Conservation (phyloP, 1,140 invertebrate species). For the Nasonia giraulti region DNA sequence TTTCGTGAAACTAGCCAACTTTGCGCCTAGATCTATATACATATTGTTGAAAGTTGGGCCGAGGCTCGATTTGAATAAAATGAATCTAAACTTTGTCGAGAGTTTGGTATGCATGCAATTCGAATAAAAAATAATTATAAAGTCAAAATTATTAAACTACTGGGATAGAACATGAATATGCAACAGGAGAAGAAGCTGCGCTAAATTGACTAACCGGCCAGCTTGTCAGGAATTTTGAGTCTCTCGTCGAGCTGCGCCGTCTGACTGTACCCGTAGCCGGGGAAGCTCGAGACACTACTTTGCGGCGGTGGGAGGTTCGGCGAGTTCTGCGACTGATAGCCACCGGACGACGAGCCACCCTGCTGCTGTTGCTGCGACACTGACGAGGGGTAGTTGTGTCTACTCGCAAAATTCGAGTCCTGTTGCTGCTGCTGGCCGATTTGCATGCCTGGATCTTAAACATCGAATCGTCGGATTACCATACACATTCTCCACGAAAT, state of each 20-base stretch:
- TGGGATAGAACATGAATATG: background rate
- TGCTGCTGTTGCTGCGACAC: constrained; percentile 55
- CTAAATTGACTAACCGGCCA: constrained; percentile 41
- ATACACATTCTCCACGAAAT: background rate
- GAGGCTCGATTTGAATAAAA: no score
- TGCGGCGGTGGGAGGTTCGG: constrained; percentile 51
- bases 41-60: no score
- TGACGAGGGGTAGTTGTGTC: constrained; percentile 57
- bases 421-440: constrained; percentile 50
- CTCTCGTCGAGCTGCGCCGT: constrained; percentile 33
- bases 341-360: constrained; percentile 30
- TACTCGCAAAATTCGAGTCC: constrained; percentile 60
- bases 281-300: background rate
- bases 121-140: background rate
- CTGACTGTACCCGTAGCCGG: constrained; percentile 28
- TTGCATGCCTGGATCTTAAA: constrained; percentile 31
- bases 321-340: constrained; percentile 61
- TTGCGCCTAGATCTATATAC: no score
- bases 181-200: background rate
- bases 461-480: background rate
- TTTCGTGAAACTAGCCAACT: constrained; percentile 26
- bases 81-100: no score
- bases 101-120: background rate
- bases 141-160: no score
- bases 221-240: constrained; percentile 46